A percentile compares a stretch with the other conserved stretches of the same genome.
phyloP scores from a whole-genome alignment of 2,113 vertebrate species.

The Pteruthius melanotis region DNA sequence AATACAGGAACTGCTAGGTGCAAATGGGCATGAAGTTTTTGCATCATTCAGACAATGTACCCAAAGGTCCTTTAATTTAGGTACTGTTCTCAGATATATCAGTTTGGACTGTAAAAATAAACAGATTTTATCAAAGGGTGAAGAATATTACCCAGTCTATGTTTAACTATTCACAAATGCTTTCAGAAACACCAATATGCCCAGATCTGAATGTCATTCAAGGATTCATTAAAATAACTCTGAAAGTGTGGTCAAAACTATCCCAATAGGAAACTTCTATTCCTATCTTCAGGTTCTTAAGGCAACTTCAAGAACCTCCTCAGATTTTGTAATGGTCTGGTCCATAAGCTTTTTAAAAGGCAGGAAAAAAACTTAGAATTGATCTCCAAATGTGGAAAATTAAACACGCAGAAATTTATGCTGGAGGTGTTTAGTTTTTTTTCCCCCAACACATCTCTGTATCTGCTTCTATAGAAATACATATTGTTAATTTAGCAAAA shows the following conservation, averaged over 20 bases:
- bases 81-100: not conserved
- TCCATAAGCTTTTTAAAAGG: not conserved
- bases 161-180: not conserved
- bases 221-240: not conserved
- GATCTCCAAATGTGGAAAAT: not conserved
- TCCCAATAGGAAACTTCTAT: not conserved
- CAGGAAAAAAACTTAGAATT: not conserved
- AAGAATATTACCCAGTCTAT: not conserved
- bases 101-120: not conserved
- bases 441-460: not conserved
- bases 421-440: not conserved
- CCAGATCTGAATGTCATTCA: not conserved
- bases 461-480: not conserved
- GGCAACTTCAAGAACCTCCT: not conserved
- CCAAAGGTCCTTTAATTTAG: not conserved
- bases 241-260: not conserved
- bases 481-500: not conserved
- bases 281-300: not conserved
- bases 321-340: not conserved
- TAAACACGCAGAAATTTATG: not conserved
- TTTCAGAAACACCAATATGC: not conserved
- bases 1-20: not conserved
- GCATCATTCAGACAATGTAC: not conserved
- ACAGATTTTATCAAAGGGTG: not conserved
- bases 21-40: not conserved